Evolutionary conservation across 2,797 vertebrate genomes (phyloP).

Genomic region (Micromesistius poutassou): DNA sequence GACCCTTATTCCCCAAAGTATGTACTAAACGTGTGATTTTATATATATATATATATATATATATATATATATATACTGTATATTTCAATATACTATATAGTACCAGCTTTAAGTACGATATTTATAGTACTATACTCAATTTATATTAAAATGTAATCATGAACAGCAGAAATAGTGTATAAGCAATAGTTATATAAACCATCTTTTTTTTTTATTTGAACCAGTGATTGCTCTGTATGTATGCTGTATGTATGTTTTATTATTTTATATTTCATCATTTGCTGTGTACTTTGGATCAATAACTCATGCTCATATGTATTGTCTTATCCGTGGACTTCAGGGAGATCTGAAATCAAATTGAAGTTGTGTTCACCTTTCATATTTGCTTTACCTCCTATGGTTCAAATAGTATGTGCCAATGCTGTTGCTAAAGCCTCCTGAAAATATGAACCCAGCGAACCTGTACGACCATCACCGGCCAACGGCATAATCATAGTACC

Average conservation of each 20-base stretch:
- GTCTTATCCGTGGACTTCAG: slow-evolving; percentile 25
- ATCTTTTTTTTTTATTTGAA: not conserved
- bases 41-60: not conserved
- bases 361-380: slow-evolving; percentile 38
- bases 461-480: slow-evolving; percentile 6
- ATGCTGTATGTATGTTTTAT: not conserved
- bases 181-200: not conserved
- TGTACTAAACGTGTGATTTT: not conserved
- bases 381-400: slow-evolving; percentile 22
- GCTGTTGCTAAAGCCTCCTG: slow-evolving; percentile 36
- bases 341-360: slow-evolving; percentile 47
- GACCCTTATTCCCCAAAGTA: not conserved
- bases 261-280: slow-evolving; percentile 14
- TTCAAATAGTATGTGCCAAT: slow-evolving; percentile 27
- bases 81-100: not conserved
- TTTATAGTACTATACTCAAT: not conserved
- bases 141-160: not conserved
- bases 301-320: slow-evolving; percentile 8
- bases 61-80: not conserved
- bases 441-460: slow-evolving; percentile 3
- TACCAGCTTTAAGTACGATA: not conserved
- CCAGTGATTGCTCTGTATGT: not conserved
- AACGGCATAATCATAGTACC: not conserved
- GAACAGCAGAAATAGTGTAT: not conserved
- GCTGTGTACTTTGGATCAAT: slow-evolving; percentile 14